phyloP scores from a whole-genome alignment of 2,797 vertebrate species.

The Argya squamiceps region DNA sequence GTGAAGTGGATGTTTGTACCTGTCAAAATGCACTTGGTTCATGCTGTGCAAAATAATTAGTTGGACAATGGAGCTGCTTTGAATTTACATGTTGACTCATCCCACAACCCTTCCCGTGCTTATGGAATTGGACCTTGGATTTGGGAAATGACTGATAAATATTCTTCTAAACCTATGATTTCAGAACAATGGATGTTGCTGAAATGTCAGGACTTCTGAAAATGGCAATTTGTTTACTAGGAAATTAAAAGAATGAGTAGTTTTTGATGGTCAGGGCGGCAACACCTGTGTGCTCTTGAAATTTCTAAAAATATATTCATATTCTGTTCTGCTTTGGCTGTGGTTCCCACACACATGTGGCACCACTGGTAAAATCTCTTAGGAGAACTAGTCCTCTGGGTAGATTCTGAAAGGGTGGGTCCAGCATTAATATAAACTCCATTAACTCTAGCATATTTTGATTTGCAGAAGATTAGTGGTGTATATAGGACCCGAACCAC shows the following conservation, averaged over 20 bases:
- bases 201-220: background rate
- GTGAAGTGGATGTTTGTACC: background rate
- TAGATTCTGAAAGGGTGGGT: background rate
- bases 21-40: background rate
- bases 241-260: background rate
- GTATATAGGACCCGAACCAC: background rate
- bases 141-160: background rate
- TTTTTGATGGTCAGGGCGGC: background rate
- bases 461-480: background rate
- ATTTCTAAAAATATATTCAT: background rate
- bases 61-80: background rate
- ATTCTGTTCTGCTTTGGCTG: background rate
- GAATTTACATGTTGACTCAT: background rate
- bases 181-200: background rate
- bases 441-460: background rate
- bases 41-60: background rate
- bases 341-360: background rate
- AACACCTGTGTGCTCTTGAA: background rate
- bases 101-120: background rate
- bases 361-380: background rate
- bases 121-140: background rate
- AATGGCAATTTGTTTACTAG: background rate
- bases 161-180: background rate
- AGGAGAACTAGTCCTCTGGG: background rate
- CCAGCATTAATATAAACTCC: background rate